Evolutionary conservation across 2,113 vertebrate genomes (phyloP).

Genomic region (Rhynchomys soricoides): DNA sequence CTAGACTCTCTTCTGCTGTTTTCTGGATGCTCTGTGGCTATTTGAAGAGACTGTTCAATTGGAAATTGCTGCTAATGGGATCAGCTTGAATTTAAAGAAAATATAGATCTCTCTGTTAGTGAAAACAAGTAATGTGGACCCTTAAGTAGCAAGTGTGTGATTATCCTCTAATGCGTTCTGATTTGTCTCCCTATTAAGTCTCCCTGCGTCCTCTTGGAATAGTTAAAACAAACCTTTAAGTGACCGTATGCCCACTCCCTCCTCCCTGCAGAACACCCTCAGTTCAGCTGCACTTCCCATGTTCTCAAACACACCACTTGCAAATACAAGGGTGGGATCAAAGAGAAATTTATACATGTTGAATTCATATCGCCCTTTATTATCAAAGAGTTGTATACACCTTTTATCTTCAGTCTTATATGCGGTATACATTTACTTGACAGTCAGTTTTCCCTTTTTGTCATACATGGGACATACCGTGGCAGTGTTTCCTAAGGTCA

Average conservation of each 20-base stretch:
- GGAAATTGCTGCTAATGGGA: conserved; percentile 80
- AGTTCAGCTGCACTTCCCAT: background rate
- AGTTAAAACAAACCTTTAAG: conserved; percentile 48
- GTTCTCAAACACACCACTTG: background rate
- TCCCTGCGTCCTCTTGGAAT: background rate
- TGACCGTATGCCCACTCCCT: conserved; percentile 27
- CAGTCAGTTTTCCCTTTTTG: conserved; percentile 1
- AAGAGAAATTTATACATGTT: conserved; percentile 38
- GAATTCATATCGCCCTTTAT: conserved; percentile 45
- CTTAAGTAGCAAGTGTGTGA: conserved; percentile 49
- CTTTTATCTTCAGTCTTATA: conserved; percentile 58
- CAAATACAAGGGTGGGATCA: conserved; percentile 11
- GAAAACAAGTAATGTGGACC: conserved; percentile 62
- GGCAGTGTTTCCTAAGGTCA: background rate
- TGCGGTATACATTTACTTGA: conserved; percentile 41
- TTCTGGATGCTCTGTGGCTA: conserved; percentile 29
- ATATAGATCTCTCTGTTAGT: conserved; percentile 71
- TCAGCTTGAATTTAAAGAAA: conserved; percentile 73
- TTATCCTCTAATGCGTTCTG: conserved; percentile 54
- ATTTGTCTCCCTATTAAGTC: conserved; percentile 65
- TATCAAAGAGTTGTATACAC: conserved; percentile 29
- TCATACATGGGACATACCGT: background rate
- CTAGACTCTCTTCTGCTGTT: conserved; percentile 67
- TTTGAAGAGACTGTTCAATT: conserved; percentile 72
- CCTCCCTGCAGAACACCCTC: background rate